Evolutionary conservation across 37 sponge, comb jelly and placozoan genomes (phyloP), one percentile per base, ranked within the genome.

Genomic region (Haliclona indistincta): DNA sequence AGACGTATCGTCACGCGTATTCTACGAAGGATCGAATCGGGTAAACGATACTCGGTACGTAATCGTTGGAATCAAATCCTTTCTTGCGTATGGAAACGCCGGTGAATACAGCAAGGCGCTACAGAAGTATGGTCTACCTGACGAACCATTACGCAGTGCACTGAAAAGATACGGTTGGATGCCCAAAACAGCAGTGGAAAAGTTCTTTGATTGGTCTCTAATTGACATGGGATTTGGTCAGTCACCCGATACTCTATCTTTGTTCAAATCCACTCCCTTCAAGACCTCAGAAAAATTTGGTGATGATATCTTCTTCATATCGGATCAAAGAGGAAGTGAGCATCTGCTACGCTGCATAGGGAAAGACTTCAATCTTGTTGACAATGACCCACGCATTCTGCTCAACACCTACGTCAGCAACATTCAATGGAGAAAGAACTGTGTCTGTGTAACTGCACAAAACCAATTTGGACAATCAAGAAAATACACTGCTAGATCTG

Each of bases 371-470:
- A n/a, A n/a, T 29, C 43, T 61, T 4, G 54, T 0, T 22, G 38
- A 25, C 6, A 25, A 61, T 23, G 80, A 82, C 47, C 60, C 56
- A 25, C 35, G 75, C 40, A 30, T 89, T n/a, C 73, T 62, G 25
- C 43, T 84, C 49, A 69, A 61, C 17, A 47, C 72, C 0, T 45
- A 36, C 0, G 81, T 89, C 25, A 79, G 40, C 15, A 34, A 36
- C 0, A 69, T 84, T 30, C 55, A 84, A 22, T 80, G 76, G 76
- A 74, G 63, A 30, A 41, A 49, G 10, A 74, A 84, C 8, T 90
- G 86, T 76, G 90, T 90, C 20, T 89, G 90, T 75, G 81, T 40
- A 1, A 43, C 64, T 11, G 77, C 40, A 1, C 34, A 39, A 17
- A 61, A 23, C 33, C 53, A 70, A 43, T 51, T 45, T n/a, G 67